Conservation (phyloP, 1,140 invertebrate genomes). For the Lerema accius region DNA sequence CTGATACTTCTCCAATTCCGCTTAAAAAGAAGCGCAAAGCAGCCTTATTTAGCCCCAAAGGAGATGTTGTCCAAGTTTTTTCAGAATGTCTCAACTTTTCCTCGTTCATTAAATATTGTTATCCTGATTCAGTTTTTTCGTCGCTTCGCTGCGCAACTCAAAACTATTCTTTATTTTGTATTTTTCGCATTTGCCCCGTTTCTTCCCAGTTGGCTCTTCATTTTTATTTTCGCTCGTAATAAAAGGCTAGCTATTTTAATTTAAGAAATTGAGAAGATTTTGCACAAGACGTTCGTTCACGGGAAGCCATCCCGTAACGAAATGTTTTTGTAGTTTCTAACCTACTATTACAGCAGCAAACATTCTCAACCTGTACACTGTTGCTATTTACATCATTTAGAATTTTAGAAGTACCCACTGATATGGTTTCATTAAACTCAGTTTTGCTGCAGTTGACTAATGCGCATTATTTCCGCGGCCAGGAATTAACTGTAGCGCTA, state of each 20-base stretch:
- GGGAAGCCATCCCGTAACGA: constrained; percentile 11
- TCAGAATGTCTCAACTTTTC: constrained; percentile 21
- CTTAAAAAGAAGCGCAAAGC: constrained; percentile 7
- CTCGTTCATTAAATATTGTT: constrained; percentile 31
- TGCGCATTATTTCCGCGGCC: constrained; percentile 63
- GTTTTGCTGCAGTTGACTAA: constrained; percentile 59
- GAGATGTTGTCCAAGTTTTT: constrained; percentile 14
- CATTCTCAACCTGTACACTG: no score
- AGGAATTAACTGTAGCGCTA: constrained; percentile 63
- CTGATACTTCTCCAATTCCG: neutral
- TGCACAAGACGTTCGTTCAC: neutral
- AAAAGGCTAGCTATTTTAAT: constrained; percentile 22
- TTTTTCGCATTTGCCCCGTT: constrained; percentile 16
- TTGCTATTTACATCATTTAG: no score
- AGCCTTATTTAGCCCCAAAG: constrained; percentile 7
- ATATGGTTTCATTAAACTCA: constrained; percentile 48
- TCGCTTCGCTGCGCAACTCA: constrained; percentile 9
- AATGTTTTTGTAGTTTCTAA: no score
- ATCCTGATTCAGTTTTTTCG: constrained; percentile 27
- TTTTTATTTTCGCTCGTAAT: constrained; percentile 27
- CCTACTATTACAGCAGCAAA: no score
- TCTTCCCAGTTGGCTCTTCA: constrained; percentile 26
- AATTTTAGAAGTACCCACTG: constrained; percentile 2
- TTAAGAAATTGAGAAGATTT: constrained; percentile 24
- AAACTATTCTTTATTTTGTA: constrained; percentile 31